phyloP scores from a whole-genome alignment of 2,888 invertebrate genomes.

The Seira ritae region DNA sequence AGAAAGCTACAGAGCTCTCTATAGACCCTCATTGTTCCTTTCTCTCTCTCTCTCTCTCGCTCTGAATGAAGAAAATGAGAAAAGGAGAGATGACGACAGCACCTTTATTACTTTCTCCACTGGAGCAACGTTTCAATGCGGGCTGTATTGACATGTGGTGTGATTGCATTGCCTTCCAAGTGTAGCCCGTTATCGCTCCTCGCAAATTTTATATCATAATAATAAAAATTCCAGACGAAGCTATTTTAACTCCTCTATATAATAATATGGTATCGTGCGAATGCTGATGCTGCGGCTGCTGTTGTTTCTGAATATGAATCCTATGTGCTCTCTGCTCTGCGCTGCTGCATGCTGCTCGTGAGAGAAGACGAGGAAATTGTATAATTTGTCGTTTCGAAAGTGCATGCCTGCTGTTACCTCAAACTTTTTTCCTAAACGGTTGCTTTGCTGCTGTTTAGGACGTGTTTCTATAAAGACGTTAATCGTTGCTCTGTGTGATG shows the following conservation, averaged over 20 bases:
- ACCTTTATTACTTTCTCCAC: conserved; percentile 1
- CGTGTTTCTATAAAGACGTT: no score
- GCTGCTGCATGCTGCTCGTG: not conserved
- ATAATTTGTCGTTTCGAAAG: conserved; percentile 35
- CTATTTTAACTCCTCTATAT: no score
- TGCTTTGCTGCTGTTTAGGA: not conserved
- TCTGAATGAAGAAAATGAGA: conserved; percentile 27
- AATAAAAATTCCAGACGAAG: no score
- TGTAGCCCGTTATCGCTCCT: no score
- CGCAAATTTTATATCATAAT: no score
- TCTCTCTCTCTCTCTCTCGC: conserved; percentile 13
- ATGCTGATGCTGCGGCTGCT: not conserved
- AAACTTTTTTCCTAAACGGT: conserved; percentile 19
- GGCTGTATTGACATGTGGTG: conserved; percentile 16
- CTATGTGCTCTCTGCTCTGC: not conserved
- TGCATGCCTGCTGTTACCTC: conserved; percentile 44
- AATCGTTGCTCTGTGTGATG: no score
- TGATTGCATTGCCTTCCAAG: not conserved
- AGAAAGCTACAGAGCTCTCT: conserved; percentile 48
- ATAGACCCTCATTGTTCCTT: conserved; percentile 47
- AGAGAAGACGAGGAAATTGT: conserved; percentile 14
- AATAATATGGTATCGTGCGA: no score
- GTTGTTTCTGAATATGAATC: conserved; percentile 3
- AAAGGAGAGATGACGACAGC: conserved; percentile 37
- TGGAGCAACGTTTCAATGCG: not conserved